phyloP scores from a whole-genome alignment of 2,113 vertebrate genomes.

The Symphodus melops region DNA sequence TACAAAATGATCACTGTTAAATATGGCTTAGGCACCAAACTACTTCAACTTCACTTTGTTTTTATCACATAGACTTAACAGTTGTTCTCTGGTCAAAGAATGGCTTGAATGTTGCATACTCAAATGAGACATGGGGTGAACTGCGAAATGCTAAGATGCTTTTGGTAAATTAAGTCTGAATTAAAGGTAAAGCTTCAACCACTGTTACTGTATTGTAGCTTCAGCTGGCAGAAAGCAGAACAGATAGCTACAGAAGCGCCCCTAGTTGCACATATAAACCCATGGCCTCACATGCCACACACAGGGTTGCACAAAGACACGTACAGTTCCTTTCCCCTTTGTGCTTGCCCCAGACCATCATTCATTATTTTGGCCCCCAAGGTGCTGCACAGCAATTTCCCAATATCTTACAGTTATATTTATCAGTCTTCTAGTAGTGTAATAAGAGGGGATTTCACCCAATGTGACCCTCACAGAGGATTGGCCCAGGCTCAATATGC shows the following conservation, averaged over 20 bases:
- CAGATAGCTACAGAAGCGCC: conserved; percentile 68
- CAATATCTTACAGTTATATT: conserved; percentile 19
- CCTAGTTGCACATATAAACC: conserved; percentile 15
- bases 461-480: conserved; percentile 17
- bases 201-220: conserved; percentile 25
- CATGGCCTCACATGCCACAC: conserved; percentile 15
- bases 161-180: conserved; percentile 39
- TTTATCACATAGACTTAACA: too few species aligned
- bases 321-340: neutral
- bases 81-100: conserved; percentile 28
- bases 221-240: conserved; percentile 75
- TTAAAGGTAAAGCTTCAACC: conserved; percentile 6
- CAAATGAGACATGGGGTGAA: conserved; percentile 5
- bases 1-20: too few species aligned
- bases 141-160: conserved; percentile 14
- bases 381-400: conserved; percentile 13
- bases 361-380: conserved; percentile 37
- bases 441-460: conserved; percentile 16
- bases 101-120: conserved; percentile 5
- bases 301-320: conserved; percentile 15
- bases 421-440: conserved; percentile 33
- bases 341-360: conserved; percentile 18
- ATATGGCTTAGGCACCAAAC: too few species aligned
- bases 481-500: neutral
- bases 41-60: too few species aligned